phyloP scores from a whole-genome alignment of 2,113 vertebrate genomes.

The Glareola pratincola region DNA sequence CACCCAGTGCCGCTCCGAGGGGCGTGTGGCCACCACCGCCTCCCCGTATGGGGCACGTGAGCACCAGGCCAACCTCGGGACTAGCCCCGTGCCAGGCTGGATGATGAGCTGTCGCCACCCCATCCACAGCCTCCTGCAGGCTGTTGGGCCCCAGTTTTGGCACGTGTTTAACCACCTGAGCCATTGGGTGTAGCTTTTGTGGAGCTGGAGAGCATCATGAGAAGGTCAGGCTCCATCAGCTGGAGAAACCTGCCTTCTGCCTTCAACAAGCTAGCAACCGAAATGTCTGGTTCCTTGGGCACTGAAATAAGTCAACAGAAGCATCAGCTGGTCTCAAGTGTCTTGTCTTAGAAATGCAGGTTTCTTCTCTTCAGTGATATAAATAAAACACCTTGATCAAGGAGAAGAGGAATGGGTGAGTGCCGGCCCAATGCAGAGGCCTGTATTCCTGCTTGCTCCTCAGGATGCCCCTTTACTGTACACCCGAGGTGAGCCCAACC shows the following conservation, averaged over 20 bases:
- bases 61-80: accelerated
- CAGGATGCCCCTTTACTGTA: background rate
- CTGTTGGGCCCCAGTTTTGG: background rate
- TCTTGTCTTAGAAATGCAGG: background rate
- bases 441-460: background rate
- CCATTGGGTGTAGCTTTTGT: background rate
- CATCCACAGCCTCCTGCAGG: background rate
- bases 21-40: accelerated
- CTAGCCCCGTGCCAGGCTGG: background rate
- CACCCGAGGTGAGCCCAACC: accelerated
- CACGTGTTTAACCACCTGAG: background rate
- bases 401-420: background rate
- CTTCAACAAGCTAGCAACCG: background rate
- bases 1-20: accelerated
- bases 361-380: background rate
- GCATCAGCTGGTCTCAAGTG: background rate
- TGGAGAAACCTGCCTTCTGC: background rate
- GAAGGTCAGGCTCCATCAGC: background rate
- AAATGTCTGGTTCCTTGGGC: background rate
- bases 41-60: accelerated
- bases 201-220: background rate
- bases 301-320: background rate
- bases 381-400: background rate
- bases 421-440: accelerated
- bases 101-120: accelerated